phyloP scores from a whole-genome alignment of 1,140 invertebrate genomes.

The Papilio dardanus region DNA sequence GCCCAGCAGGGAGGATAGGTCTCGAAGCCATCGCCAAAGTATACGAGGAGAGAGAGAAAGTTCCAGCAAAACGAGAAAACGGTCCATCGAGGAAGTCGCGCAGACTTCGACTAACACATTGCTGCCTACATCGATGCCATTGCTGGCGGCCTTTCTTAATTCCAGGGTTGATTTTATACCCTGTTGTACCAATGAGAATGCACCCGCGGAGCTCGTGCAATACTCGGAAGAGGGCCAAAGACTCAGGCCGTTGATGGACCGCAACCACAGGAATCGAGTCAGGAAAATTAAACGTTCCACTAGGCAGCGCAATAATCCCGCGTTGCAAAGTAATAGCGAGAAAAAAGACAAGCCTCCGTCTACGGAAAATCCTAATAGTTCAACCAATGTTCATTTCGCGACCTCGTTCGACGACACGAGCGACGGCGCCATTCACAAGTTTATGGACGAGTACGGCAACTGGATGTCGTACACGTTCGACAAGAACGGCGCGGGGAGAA shows the following conservation, averaged over 20 bases:
- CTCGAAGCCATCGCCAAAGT: conserved; percentile 72
- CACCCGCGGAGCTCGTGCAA: conserved; percentile 55
- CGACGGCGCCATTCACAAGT: conserved; percentile 94
- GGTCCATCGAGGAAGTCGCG: conserved; percentile 83
- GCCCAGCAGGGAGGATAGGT: conserved; percentile 70
- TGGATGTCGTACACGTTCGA: conserved; percentile 94
- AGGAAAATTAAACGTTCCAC: conserved; percentile 80
- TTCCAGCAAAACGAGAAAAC: conserved; percentile 75
- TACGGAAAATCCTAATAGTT: conserved; percentile 67
- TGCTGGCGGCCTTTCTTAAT: conserved; percentile 85
- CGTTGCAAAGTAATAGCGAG: conserved; percentile 56
- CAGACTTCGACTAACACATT: conserved; percentile 85
- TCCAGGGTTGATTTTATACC: conserved; percentile 82
- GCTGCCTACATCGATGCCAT: conserved; percentile 84
- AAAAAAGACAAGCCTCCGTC: conserved; percentile 66
- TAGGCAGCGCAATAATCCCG: conserved; percentile 73
- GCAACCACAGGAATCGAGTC: conserved; percentile 78
- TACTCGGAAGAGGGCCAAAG: conserved; percentile 64
- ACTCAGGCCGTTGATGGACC: conserved; percentile 76
- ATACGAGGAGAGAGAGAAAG: conserved; percentile 72
- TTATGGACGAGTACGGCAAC: conserved; percentile 87
- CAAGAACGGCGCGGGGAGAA: conserved; percentile 82
- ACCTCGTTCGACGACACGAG: conserved; percentile 93
- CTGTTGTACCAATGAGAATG: conserved; percentile 68
- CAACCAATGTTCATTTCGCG: conserved; percentile 86